Evolutionary conservation across 2,113 vertebrate genomes (phyloP).

Genomic region (Melozone crissalis): DNA sequence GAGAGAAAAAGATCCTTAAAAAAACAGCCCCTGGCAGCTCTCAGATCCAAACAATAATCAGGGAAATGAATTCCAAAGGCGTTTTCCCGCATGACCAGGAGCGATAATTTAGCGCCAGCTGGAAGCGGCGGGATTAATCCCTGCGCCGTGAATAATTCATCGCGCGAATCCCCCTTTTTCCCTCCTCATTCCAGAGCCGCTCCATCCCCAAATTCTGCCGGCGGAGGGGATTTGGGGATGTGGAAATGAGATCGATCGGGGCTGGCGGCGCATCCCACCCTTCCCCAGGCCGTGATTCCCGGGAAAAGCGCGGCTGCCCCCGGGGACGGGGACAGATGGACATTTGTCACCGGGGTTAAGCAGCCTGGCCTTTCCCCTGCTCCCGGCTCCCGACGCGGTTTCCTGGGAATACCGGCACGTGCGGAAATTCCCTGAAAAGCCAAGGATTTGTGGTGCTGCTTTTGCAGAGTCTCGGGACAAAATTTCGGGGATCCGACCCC

Average conservation of each 20-base stretch:
- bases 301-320: neutral
- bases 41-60: slow-evolving; percentile 84
- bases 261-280: rapidly evolving
- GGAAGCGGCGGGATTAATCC: slow-evolving; percentile 89
- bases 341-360: neutral
- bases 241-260: neutral
- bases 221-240: neutral
- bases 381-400: rapidly evolving
- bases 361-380: neutral
- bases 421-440: neutral
- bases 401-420: rapidly evolving
- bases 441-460: rapidly evolving
- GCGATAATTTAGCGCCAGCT: slow-evolving; percentile 90
- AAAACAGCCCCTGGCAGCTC: neutral
- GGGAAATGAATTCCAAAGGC: slow-evolving; percentile 86
- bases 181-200: slow-evolving; percentile 60
- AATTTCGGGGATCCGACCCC: rapidly evolving
- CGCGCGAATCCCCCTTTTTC: slow-evolving; percentile 43
- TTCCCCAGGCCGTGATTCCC: rapidly evolving
- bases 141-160: slow-evolving; percentile 89
- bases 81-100: slow-evolving; percentile 88
- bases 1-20: too few relatives aligned
- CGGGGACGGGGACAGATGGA: neutral
- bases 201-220: neutral
- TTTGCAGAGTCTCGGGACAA: neutral